Evolutionary conservation across 1,140 invertebrate species (phyloP).

Genomic region (Drosophila orena): DNA sequence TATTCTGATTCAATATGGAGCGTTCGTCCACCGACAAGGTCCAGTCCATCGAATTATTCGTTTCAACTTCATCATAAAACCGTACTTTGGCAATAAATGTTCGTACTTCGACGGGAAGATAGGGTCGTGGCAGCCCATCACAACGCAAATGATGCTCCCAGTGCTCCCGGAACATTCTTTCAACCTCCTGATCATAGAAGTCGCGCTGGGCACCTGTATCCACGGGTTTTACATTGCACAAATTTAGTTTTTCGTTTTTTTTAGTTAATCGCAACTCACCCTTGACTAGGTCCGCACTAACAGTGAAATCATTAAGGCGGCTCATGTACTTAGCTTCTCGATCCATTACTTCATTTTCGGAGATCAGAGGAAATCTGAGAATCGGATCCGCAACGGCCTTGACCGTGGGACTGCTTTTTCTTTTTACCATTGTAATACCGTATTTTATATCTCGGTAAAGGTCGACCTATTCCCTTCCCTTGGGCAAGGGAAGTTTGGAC

Average conservation of each 20-base stretch:
- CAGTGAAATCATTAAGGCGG: constrained; percentile 34
- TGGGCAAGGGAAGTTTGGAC: too few species aligned
- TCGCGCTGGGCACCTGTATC: constrained; percentile 33
- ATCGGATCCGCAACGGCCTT: neutral
- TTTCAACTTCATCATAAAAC: constrained; percentile 34
- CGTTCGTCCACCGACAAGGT: constrained; percentile 59
- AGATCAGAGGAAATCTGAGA: constrained; percentile 3
- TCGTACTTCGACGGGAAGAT: constrained; percentile 62
- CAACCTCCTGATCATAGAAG: constrained; percentile 14
- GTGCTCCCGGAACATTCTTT: constrained; percentile 14
- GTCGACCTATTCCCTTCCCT: too few species aligned
- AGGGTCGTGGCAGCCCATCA: constrained; percentile 63
- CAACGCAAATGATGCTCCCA: constrained; percentile 64
- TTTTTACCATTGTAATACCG: constrained; percentile 2
- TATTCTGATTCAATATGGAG: constrained; percentile 60
- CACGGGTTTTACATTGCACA: neutral
- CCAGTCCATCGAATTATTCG: constrained; percentile 55
- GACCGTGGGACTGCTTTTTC: neutral
- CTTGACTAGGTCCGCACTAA: constrained; percentile 32
- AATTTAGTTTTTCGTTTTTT: too few species aligned
- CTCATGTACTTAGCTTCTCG: constrained; percentile 15
- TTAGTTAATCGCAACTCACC: constrained; percentile 23
- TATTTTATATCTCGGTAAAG: too few species aligned
- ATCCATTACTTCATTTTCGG: constrained; percentile 22
- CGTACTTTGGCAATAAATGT: constrained; percentile 52